Conservation (phyloP, 2,888 invertebrate species). For the Hyles lineata region DNA sequence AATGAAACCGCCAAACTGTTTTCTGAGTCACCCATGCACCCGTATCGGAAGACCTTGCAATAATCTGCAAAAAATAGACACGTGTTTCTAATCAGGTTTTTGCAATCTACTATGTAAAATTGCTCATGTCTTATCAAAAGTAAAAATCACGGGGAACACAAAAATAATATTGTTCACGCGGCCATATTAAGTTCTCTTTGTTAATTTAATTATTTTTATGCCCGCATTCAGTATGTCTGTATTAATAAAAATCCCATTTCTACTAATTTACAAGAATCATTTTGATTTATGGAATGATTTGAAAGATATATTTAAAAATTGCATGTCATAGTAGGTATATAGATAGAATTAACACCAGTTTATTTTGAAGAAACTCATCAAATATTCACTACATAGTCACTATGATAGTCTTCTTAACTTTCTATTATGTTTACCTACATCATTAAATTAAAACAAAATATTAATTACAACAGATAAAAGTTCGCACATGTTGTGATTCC, state of each 20-base stretch:
- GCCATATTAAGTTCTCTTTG: neutral
- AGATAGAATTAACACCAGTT: too few relatives aligned
- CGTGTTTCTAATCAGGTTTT: neutral
- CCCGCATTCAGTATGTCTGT: conserved; percentile 49
- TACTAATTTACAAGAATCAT: neutral
- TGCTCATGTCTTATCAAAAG: neutral
- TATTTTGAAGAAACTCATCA: too few relatives aligned
- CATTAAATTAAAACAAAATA: neutral
- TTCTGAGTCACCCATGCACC: too few relatives aligned
- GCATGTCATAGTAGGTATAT: neutral
- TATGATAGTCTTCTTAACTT: too few relatives aligned
- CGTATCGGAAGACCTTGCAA: neutral
- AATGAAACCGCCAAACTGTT: too few relatives aligned
- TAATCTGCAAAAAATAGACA: neutral
- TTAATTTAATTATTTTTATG: conserved; percentile 51
- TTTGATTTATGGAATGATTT: neutral
- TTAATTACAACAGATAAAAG: neutral
- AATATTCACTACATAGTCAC: too few relatives aligned
- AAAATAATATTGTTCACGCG: neutral
- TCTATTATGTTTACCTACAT: too few relatives aligned
- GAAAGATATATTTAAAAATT: neutral
- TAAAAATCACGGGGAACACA: neutral
- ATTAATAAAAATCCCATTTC: conserved; percentile 33
- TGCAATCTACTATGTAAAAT: neutral
- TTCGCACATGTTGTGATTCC: neutral